Percentiles rank a stretch among this genome's conserved stretches.
Conservation (phyloP, 2,797 vertebrate genomes). For the Catostomus latipinnis region DNA sequence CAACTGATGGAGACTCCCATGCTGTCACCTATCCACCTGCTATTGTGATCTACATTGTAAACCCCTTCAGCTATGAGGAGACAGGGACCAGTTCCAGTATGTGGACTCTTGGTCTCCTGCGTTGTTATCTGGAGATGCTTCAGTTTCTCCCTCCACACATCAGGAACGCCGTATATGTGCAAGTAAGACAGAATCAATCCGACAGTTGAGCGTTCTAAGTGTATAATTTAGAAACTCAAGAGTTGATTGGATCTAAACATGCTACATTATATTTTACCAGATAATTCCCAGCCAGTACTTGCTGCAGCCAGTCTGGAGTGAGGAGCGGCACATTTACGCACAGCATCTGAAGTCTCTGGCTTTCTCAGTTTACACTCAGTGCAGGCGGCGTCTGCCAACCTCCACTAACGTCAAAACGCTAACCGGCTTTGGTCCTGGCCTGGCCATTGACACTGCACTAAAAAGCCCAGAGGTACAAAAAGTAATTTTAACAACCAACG, state of each 20-base stretch:
- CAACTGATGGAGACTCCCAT: constrained; percentile 98
- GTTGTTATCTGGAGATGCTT: constrained; percentile 98
- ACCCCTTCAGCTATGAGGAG: constrained; percentile 96
- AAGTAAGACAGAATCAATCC: constrained; percentile 74
- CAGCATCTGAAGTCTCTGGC: constrained; percentile 98
- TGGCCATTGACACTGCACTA: constrained; percentile 95
- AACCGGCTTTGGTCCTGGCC: constrained; percentile 95
- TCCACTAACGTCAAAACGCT: constrained; percentile 97
- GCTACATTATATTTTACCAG: constrained; percentile 67
- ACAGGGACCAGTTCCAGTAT: constrained; percentile 85
- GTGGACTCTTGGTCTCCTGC: constrained; percentile 95
- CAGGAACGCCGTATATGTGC: constrained; percentile 93
- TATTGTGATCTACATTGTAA: constrained; percentile 97
- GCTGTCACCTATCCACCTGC: constrained; percentile 94
- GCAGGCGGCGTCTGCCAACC: constrained; percentile 90
- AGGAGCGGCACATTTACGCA: constrained; percentile 92
- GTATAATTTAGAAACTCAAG: neutral
- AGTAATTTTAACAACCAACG: neutral
- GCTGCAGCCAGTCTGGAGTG: constrained; percentile 93
- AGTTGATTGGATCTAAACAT: neutral
- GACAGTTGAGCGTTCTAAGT: too few relatives aligned
- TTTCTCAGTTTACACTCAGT: constrained; percentile 97
- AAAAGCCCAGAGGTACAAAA: constrained; percentile 90
- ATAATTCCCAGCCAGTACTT: constrained; percentile 97
- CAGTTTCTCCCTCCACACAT: constrained; percentile 91